Evolutionary conservation across 2,888 invertebrate genomes (phyloP), one percentile per base, ranked within the genome.

Genomic region (Cheilosia soror): DNA sequence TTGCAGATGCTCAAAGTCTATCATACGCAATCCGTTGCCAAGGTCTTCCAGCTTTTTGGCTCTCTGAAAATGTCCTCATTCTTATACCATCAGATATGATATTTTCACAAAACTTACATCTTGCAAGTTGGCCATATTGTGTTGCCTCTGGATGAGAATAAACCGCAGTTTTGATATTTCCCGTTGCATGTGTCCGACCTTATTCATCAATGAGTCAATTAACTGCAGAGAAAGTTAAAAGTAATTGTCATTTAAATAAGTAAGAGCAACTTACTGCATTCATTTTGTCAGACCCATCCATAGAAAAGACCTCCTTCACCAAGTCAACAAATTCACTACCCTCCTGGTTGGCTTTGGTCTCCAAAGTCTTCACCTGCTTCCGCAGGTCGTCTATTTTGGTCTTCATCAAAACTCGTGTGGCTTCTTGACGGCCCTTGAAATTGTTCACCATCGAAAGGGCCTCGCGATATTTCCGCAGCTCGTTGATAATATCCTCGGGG

Each of bases 131-230:
- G 87, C 90, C 7, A 89, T 60, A 0, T 87, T 87, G 51, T 90
- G 90, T 40, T 89, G 90, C 3, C 87, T 88, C 2, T 88, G 88
- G 13, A 91, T 90, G 0, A 91, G 75, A 2, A 33, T 40, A 5
- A 88, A 81, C 1, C 91, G 88, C 0, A 89, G 71, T 51, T 88
- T 88, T 4, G 90, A 89, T 9, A 91, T 89, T 75, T 91, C 89
- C 6, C 87, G 75, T 0, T 90, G 89, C n/a, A 88, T 78, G 11
- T 68, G 42, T 3, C n/a, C 29, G 88, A 91, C 89, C 20, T 42
- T 87, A 2, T 37, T 13, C n/a, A 89, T 79, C 2, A 87, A 68
- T 3, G 20, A 49, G 5, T 88, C 88, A 7, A 89, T 78, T 0
- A 82, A 13, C 89, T 89, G 57, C 80, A 63, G 51, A 15, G 42